Percentiles rank a stretch among this genome's conserved stretches.
These are phyloP conservation scores for Anagrus nilaparvatae DNA, from an alignment of 1,140 invertebrate species.

Conservation along the genomic window DNA sequence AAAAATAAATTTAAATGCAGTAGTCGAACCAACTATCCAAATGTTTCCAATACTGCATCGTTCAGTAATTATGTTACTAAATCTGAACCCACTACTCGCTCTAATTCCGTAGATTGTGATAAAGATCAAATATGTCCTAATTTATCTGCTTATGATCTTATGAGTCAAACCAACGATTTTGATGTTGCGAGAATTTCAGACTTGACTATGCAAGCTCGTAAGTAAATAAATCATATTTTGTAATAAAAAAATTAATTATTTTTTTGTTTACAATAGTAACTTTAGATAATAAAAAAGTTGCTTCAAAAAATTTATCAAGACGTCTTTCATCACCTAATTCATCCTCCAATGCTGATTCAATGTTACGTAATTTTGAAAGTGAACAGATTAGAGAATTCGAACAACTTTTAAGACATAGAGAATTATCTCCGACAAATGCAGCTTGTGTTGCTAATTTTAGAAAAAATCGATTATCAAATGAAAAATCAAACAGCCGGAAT, in stretches of 20 bases:
- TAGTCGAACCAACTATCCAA: conserved; percentile 20
- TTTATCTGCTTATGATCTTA: conserved; percentile 22
- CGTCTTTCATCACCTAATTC: conserved; percentile 27
- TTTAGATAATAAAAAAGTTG: conserved; percentile 25
- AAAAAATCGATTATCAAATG: conserved; percentile 22
- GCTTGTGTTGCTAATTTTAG: conserved; percentile 22
- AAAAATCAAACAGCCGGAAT: conserved; percentile 15
- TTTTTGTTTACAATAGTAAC: conserved; percentile 20
- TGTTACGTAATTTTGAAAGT: conserved; percentile 24
- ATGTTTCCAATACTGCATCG: conserved; percentile 17
- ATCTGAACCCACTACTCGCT: conserved; percentile 32
- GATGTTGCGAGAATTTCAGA: conserved; percentile 23
- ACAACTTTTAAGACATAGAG: conserved; percentile 27
- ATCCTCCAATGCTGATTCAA: conserved; percentile 23
- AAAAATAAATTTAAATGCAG: conserved; percentile 17
- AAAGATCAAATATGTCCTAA: conserved; percentile 24
- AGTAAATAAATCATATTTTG: conserved; percentile 6
- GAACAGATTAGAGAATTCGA: conserved; percentile 27
- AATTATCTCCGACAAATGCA: conserved; percentile 24
- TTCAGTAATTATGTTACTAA: conserved; percentile 23
- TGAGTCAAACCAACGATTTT: conserved; percentile 20
- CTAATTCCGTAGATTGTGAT: conserved; percentile 34
- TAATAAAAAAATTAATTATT: neutral
- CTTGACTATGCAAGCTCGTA: conserved; percentile 31
- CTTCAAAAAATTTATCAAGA: conserved; percentile 25